These are phyloP conservation scores for Caenorhabditis virilis DNA, from an alignment of 2,888 invertebrate species.

Conservation along the genomic window DNA sequence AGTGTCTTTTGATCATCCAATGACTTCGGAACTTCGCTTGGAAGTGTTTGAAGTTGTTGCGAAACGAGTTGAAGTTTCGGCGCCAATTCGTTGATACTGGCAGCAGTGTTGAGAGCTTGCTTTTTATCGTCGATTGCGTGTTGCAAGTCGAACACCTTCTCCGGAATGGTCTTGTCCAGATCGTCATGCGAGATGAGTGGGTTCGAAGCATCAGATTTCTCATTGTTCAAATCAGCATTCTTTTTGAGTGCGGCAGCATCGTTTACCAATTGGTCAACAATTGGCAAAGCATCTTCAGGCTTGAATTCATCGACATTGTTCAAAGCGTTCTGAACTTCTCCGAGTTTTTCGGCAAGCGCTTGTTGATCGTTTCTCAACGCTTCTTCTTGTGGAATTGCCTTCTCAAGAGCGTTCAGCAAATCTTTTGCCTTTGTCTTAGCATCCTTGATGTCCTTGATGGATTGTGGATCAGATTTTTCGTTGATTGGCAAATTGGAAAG, in stretches of 20 bases:
- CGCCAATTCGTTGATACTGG: constrained; percentile 19
- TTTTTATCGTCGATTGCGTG: constrained; percentile 18
- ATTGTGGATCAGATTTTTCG: constrained; percentile 11
- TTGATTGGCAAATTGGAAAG: not conserved
- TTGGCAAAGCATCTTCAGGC: constrained; percentile 9
- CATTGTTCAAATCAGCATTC: constrained; percentile 10
- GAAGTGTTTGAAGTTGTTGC: constrained; percentile 21
- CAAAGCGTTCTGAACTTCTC: not conserved
- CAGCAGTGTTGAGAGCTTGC: constrained; percentile 16
- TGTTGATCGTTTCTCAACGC: constrained; percentile 7
- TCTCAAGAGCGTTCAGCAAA: constrained; percentile 6
- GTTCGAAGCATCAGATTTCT: constrained; percentile 4
- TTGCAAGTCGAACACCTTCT: constrained; percentile 5
- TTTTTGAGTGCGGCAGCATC: constrained; percentile 14
- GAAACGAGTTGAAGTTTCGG: constrained; percentile 31
- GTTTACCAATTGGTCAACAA: constrained; percentile 16
- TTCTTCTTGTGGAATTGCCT: constrained; percentile 11
- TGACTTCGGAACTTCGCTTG: constrained; percentile 13
- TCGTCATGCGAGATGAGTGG: constrained; percentile 16
- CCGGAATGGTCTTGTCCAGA: constrained; percentile 14
- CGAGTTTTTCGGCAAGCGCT: not conserved
- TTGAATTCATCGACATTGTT: constrained; percentile 1
- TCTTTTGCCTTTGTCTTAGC: constrained; percentile 19
- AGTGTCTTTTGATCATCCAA: constrained; percentile 32
- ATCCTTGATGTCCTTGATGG: constrained; percentile 18